phyloP scores from a whole-genome alignment of 2,113 vertebrate genomes.

The Fulica atra region DNA sequence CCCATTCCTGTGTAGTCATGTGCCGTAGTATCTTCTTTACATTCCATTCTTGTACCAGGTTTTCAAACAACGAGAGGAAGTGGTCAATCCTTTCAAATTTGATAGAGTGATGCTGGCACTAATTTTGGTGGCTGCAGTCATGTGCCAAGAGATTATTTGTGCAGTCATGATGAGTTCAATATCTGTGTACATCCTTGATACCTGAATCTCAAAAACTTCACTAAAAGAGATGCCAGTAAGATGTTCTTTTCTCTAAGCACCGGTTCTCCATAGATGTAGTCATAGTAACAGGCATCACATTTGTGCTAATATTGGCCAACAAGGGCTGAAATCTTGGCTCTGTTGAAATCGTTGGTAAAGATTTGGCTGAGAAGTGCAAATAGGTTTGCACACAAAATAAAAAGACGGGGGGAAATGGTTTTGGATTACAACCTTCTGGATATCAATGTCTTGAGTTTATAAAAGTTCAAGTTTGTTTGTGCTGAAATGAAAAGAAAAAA shows the following conservation, averaged over 20 bases:
- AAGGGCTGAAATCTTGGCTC: background rate
- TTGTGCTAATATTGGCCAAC: background rate
- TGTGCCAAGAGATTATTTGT: conserved; percentile 12
- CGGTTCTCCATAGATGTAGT: background rate
- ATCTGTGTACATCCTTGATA: background rate
- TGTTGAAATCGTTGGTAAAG: background rate
- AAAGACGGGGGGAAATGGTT: background rate
- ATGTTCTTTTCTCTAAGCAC: background rate
- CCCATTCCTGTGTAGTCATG: background rate
- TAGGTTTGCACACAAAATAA: background rate
- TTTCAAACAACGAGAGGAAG: conserved; percentile 15
- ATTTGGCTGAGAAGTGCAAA: background rate
- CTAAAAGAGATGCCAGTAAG: background rate
- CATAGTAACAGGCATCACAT: background rate
- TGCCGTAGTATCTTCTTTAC: background rate
- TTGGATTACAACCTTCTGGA: background rate
- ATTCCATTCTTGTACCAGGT: background rate
- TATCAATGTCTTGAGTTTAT: background rate
- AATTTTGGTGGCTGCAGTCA: background rate
- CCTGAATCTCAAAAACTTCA: background rate
- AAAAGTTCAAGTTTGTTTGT: background rate
- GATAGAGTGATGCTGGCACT: background rate
- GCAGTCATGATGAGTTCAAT: background rate
- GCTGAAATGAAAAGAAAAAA: background rate
- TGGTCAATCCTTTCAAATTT: background rate